Percentiles rank a stretch among this genome's conserved stretches.
phyloP scores from a whole-genome alignment of 1,140 invertebrate genomes.

The Rhizoglyphus robini region DNA sequence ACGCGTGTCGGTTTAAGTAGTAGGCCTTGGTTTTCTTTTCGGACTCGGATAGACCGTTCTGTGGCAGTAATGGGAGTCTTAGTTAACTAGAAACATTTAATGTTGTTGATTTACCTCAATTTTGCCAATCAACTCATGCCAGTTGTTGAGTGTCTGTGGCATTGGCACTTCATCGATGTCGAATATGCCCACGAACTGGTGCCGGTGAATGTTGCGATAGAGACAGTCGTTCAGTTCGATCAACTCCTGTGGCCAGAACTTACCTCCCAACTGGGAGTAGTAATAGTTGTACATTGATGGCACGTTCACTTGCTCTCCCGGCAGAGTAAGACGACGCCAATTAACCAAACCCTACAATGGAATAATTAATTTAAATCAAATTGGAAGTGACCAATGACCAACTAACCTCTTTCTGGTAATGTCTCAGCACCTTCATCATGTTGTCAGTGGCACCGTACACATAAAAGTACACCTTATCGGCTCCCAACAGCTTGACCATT shows the following conservation, averaged over 20 bases:
- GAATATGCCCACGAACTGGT: conserved; percentile 60
- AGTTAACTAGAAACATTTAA: too few species aligned
- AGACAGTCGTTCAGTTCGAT: conserved; percentile 73
- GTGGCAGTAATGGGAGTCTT: too few species aligned
- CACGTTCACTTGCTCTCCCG: not conserved
- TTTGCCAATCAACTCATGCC: conserved; percentile 9
- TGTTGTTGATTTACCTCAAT: not conserved
- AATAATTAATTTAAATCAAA: not conserved
- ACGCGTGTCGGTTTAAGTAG: not conserved
- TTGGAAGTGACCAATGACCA: not conserved
- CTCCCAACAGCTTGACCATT: conserved; percentile 11
- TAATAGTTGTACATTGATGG: not conserved
- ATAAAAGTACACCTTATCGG: conserved; percentile 18
- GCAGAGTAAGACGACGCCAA: conserved; percentile 5
- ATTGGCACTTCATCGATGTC: conserved; percentile 80
- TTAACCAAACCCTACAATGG: not conserved
- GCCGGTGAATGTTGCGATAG: conserved; percentile 69
- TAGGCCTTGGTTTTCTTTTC: not conserved
- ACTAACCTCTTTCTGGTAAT: conserved; percentile 13
- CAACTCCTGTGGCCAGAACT: conserved; percentile 9
- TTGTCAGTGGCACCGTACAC: not conserved
- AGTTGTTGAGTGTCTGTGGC: conserved; percentile 35
- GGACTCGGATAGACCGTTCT: not conserved
- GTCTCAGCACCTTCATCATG: not conserved
- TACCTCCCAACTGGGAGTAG: not conserved